These are phyloP conservation scores for Brachyhypopomus gauderio DNA, from an alignment of 2,113 vertebrate genomes.

Conservation along the genomic window DNA sequence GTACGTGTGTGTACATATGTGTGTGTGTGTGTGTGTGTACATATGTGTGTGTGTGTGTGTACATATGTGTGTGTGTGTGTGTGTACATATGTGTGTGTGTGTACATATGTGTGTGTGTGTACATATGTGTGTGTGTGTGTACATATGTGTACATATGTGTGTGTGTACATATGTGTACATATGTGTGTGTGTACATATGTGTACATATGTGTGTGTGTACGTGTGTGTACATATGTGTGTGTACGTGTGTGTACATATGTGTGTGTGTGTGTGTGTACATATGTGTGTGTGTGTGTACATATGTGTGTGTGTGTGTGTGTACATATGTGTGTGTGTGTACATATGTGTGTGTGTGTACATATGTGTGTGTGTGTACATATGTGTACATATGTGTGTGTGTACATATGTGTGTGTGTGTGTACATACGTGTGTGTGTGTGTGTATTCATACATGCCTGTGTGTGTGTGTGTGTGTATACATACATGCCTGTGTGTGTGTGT, in stretches of 20 bases:
- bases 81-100: not conserved
- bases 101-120: too few relatives aligned
- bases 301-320: not conserved
- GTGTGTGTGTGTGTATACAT: not conserved
- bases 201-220: not conserved
- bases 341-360: conserved; percentile 1
- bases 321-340: not conserved
- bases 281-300: conserved; percentile 3
- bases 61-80: conserved; percentile 10
- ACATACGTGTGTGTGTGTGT: conserved; percentile 1
- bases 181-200: conserved; percentile 1
- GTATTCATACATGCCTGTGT: not conserved
- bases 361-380: not conserved
- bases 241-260: conserved; percentile 2
- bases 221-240: not conserved
- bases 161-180: not conserved
- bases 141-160: not conserved
- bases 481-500: not conserved
- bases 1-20: not conserved
- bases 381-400: not conserved
- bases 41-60: not conserved
- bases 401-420: conserved; percentile 8
- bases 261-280: not conserved
- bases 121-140: not conserved
- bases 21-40: conserved; percentile 7